Percentiles rank a stretch among this genome's conserved stretches.
phyloP scores from a whole-genome alignment of 2,113 vertebrate species.

The Stigmatopora argus region DNA sequence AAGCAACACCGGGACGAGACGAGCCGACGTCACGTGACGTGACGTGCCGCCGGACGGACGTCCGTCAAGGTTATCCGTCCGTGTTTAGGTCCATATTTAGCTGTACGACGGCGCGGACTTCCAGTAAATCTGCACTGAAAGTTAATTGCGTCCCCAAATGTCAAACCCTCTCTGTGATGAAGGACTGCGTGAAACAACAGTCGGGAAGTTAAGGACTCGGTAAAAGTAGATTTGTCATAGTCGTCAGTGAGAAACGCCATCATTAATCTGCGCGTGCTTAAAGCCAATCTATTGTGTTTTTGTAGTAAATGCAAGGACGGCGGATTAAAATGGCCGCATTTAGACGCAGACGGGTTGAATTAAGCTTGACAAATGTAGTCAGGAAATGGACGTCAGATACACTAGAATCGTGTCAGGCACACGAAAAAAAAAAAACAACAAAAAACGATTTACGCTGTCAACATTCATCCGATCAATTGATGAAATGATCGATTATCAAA shows the following conservation, averaged over 20 bases:
- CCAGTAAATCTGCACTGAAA: not conserved
- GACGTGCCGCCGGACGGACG: not conserved
- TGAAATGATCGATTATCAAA: not conserved
- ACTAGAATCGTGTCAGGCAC: not conserved
- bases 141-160: slow-evolving; percentile 1
- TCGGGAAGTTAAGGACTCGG: slow-evolving; percentile 6
- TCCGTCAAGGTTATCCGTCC: not conserved
- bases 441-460: not conserved
- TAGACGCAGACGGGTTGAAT: slow-evolving; percentile 9
- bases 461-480: not conserved
- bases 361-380: slow-evolving; percentile 14
- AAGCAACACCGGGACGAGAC: not conserved
- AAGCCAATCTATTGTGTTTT: slow-evolving; percentile 23
- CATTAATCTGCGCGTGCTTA: slow-evolving; percentile 23
- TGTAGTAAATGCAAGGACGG: slow-evolving; percentile 2
- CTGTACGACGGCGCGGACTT: not conserved
- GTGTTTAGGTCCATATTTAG: not conserved
- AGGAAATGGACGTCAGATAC: not conserved
- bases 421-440: not conserved
- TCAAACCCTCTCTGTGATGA: not conserved
- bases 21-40: not conserved
- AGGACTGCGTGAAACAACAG: not conserved
- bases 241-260: slow-evolving; percentile 8
- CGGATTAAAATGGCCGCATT: not conserved
- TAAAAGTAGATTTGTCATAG: slow-evolving; percentile 19